These are phyloP conservation scores for Apteryx owenii DNA, from an alignment of 2,113 vertebrate species.

Conservation along the genomic window DNA sequence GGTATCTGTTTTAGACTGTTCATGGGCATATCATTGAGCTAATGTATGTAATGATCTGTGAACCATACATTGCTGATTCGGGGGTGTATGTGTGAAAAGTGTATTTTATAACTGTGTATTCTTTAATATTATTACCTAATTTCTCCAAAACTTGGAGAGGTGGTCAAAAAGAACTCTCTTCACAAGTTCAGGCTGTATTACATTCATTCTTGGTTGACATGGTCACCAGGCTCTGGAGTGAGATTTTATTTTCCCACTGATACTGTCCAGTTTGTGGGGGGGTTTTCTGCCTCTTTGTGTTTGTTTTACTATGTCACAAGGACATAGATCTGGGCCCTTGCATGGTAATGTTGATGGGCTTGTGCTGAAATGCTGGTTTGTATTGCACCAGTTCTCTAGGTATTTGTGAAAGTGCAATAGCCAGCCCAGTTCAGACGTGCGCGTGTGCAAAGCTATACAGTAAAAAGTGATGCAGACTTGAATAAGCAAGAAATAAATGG, in stretches of 20 bases:
- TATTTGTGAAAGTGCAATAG: not conserved
- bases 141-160: not conserved
- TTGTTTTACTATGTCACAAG: conserved; percentile 14
- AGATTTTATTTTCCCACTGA: not conserved
- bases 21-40: not conserved
- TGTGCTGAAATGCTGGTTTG: not conserved
- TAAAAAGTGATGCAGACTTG: not conserved
- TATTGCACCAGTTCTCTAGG: not conserved
- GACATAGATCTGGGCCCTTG: not conserved
- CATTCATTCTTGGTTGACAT: not conserved
- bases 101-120: not conserved
- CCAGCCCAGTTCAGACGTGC: not conserved
- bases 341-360: fast-evolving
- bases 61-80: not conserved
- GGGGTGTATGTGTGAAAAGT: not conserved
- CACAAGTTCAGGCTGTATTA: not conserved
- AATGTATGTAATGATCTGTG: not conserved
- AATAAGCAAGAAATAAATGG: not conserved
- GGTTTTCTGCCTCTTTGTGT: conserved; percentile 8
- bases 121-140: not conserved
- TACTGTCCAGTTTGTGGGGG: not conserved
- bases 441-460: not conserved
- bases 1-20: not conserved
- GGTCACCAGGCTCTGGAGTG: not conserved
- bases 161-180: not conserved